Conservation (phyloP, 2,113 vertebrate genomes). For the Telmatochromis brachygnathus region DNA sequence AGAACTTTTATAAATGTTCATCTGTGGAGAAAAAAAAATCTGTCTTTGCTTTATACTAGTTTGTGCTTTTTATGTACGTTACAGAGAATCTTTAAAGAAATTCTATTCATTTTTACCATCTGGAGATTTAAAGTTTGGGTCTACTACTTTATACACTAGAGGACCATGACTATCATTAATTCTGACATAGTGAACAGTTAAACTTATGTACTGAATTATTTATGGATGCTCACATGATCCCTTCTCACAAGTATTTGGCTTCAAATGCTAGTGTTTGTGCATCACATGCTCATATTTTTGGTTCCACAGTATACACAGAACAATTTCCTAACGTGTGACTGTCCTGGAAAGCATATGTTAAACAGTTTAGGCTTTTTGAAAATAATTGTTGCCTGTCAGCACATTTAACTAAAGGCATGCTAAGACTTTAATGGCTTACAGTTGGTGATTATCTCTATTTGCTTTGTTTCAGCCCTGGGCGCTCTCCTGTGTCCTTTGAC, state of each 20-base stretch:
- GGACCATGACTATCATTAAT: not conserved
- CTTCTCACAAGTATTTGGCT: not conserved
- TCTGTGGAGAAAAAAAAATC: not conserved
- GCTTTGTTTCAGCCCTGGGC: conserved; percentile 80
- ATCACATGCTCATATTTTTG: not conserved
- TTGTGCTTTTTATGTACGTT: not conserved
- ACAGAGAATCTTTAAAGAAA: not conserved
- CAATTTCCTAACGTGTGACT: not conserved
- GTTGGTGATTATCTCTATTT: not conserved
- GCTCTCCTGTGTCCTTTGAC: conserved; percentile 92
- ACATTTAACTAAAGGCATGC: not conserved
- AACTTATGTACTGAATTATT: not conserved
- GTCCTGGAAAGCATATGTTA: not conserved
- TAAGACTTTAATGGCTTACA: not conserved
- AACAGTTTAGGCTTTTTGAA: not conserved
- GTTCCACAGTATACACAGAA: not conserved
- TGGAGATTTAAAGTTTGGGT: not conserved
- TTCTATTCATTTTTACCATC: not conserved
- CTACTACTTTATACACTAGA: not conserved
- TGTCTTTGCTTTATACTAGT: not conserved
- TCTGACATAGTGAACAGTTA: not conserved
- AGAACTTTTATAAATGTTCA: not conserved
- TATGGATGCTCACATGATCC: not conserved
- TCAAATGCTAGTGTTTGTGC: not conserved
- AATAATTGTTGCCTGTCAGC: not conserved